Percentiles rank a stretch among this genome's conserved stretches.
These are phyloP conservation scores for Lordiphosa stackelbergi DNA, from an alignment of 1,140 invertebrate genomes.

Conservation along the genomic window DNA sequence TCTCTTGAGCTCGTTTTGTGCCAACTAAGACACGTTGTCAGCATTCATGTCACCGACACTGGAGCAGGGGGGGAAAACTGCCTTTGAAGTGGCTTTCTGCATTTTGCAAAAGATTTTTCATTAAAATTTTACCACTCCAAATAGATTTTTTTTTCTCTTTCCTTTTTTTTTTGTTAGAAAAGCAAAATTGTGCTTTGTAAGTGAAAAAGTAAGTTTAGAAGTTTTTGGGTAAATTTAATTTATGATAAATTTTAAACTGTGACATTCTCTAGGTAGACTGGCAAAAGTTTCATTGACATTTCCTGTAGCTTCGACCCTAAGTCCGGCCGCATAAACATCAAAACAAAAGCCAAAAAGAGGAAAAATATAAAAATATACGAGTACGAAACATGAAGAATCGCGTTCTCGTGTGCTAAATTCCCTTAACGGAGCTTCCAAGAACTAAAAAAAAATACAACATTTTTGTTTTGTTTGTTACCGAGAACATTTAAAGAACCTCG, in stretches of 20 bases:
- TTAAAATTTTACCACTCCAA: slow-evolving; percentile 61
- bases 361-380: background rate
- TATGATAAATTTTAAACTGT: no score
- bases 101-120: slow-evolving; percentile 65
- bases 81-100: slow-evolving; percentile 56
- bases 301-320: slow-evolving; percentile 6
- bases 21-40: slow-evolving; percentile 75
- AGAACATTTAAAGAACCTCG: slow-evolving; percentile 73
- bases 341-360: slow-evolving; percentile 1
- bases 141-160: slow-evolving; percentile 40
- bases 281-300: slow-evolving; percentile 25
- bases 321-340: slow-evolving; percentile 3
- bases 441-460: slow-evolving; percentile 29
- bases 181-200: slow-evolving; percentile 35
- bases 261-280: no score
- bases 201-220: slow-evolving; percentile 25
- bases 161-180: slow-evolving; percentile 1
- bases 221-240: slow-evolving; percentile 1
- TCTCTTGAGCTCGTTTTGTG: slow-evolving; percentile 69
- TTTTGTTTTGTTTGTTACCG: slow-evolving; percentile 39
- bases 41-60: slow-evolving; percentile 64
- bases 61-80: slow-evolving; percentile 3
- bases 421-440: slow-evolving; percentile 51
- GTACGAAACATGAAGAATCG: slow-evolving; percentile 9
- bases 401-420: slow-evolving; percentile 56